A percentile compares a stretch with the other conserved stretches of the same genome.
Evolutionary conservation across 2,888 invertebrate genomes (phyloP).

Genomic region (Lepidocyrtoides sp.): DNA sequence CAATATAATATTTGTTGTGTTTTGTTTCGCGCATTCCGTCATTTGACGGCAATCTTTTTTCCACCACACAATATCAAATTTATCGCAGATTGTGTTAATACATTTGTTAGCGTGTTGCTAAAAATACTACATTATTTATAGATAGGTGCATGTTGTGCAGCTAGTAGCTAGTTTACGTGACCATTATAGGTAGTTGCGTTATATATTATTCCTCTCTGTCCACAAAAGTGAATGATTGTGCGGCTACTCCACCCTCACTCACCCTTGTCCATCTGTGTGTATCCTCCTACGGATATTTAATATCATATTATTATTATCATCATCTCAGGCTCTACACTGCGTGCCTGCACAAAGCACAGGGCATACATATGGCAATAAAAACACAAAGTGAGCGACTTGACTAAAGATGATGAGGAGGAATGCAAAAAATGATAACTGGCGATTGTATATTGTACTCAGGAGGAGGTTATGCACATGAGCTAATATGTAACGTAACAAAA

Average conservation of each 20-base stretch:
- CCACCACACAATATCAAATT: slow-evolving; percentile 23
- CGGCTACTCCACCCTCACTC: slow-evolving; percentile 78
- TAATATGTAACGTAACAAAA: slow-evolving; percentile 44
- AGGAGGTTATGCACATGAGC: slow-evolving; percentile 33
- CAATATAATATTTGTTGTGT: not conserved
- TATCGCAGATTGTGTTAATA: slow-evolving; percentile 5
- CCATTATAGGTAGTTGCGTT: not conserved
- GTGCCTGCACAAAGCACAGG: not conserved
- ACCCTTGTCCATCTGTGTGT: slow-evolving; percentile 74
- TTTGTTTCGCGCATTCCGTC: slow-evolving; percentile 6
- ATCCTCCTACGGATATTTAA: slow-evolving; percentile 32
- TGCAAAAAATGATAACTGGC: slow-evolving; percentile 34
- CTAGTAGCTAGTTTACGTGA: not conserved
- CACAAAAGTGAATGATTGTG: not conserved
- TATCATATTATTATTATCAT: slow-evolving; percentile 25
- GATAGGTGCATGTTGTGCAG: not conserved
- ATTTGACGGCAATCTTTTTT: slow-evolving; percentile 45
- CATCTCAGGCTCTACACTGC: not conserved
- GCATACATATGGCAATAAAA: not conserved
- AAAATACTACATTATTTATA: not conserved
- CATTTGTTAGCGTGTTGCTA: not conserved
- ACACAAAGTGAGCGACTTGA: slow-evolving; percentile 16
- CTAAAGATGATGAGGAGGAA: slow-evolving; percentile 21
- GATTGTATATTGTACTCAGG: slow-evolving; percentile 15
- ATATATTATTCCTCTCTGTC: not conserved